These are phyloP conservation scores for Pegoplata infirma DNA, from an alignment of 2,888 invertebrate species.

Conservation along the genomic window DNA sequence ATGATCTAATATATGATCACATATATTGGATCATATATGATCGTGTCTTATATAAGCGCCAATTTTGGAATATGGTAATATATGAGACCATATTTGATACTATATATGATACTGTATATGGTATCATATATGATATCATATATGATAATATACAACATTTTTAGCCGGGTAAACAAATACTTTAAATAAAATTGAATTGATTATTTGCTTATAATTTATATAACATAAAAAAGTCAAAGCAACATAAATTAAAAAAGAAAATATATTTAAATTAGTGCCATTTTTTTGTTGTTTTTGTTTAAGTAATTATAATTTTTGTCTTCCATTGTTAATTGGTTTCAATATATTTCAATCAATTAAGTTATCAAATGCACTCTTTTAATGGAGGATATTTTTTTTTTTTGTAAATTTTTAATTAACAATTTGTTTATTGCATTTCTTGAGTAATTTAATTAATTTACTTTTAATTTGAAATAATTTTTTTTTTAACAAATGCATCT, in stretches of 20 bases:
- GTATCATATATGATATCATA: no score
- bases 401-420: not conserved
- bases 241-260: no score
- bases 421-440: not conserved
- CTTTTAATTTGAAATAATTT: slow-evolving; percentile 2
- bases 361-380: not conserved
- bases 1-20: no score
- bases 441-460: slow-evolving; percentile 2
- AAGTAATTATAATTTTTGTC: not conserved
- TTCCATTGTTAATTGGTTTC: not conserved
- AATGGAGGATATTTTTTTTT: not conserved
- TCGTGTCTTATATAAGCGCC: no score
- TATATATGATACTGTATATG: no score
- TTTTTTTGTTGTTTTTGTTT: slow-evolving; percentile 25
- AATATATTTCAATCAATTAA: not conserved
- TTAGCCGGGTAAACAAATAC: not conserved
- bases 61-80: no score
- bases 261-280: slow-evolving; percentile 33
- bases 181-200: no score
- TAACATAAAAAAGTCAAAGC: no score
- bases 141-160: no score
- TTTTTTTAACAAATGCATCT: slow-evolving; percentile 10
- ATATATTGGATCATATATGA: no score
- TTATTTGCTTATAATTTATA: no score
- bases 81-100: no score